Base-by-base conservation (phyloP, 2,888 invertebrate species). In the Fragum fragum region DNA sequence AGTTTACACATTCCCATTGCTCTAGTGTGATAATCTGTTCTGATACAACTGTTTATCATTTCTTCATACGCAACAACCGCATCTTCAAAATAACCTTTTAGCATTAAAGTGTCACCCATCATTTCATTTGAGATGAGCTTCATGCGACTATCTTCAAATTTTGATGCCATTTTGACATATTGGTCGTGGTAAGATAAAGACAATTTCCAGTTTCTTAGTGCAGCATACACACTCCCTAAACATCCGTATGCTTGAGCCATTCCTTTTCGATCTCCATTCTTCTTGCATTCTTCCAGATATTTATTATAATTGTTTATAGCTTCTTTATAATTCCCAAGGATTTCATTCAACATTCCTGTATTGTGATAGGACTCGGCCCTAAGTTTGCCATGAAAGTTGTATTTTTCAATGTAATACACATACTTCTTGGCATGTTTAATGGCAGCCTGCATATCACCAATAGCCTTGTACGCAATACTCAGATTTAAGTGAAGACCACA, bases 391-490 rank as follows among this genome's bases (percentile, higher is more conserved):
- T 86, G 79, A n/a, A 89, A 79, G 36, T 77, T 78, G 71, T 86
- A 88, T 52, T 87, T 86, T 66, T 89, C 89, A n/a, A 89, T 73
- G 47, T 82, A 82, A 29, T 79, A 57, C 18, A 87, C 85, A 80
- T 89, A 92, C 72, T 86, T 87, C 57, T 87, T 81, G 3, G 93
- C 93, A 85, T 94, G 92, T 14, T 74, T 81, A 2, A 92, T 84
- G 0, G 94, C 93, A 6, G 89, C 78, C 14, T 87, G 76, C 86
- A 93, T 89, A 75, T 90, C 90, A 9, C 93, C 92, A 28, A 94
- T 92, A 26, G 90, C 88, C 83, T 93, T 93, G 88, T 94, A 94
- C 1, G 93, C 93, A 28, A 94, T 91, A 78, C 93, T 93, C 6
- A 94, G 86, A 81, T 94, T 94, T 39, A 93, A 81, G 79, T 92